Percentiles rank a stretch among this genome's conserved stretches.
These are phyloP conservation scores for Speoplatyrhinus poulsoni DNA, from an alignment of 2,113 vertebrate species.

Conservation along the genomic window DNA sequence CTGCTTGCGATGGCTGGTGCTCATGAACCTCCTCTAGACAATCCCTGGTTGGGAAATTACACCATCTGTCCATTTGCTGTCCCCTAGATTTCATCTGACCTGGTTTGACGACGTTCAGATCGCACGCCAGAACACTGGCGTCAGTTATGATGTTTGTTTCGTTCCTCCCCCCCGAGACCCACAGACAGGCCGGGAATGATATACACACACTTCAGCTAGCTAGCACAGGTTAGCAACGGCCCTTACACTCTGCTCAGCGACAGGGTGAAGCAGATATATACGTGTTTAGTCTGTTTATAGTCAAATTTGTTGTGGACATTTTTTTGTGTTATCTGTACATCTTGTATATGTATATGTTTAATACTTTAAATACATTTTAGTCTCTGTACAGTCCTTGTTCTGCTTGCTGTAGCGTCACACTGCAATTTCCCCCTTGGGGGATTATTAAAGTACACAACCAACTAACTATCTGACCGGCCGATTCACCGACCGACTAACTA, in stretches of 20 bases:
- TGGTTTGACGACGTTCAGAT: conserved; percentile 32
- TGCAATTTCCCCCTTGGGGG: too few relatives aligned
- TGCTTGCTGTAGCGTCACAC: too few relatives aligned
- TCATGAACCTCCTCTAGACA: neutral
- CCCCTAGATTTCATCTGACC: conserved; percentile 22
- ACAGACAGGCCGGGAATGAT: neutral
- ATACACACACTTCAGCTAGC: conserved; percentile 1
- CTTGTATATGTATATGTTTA: too few relatives aligned
- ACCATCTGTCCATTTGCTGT: neutral
- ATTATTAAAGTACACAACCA: too few relatives aligned
- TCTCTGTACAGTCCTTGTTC: too few relatives aligned
- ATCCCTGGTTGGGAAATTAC: neutral
- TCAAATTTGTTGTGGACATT: too few relatives aligned
- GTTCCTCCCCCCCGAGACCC: conserved; percentile 4
- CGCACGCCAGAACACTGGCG: conserved; percentile 26
- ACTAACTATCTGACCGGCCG: too few relatives aligned
- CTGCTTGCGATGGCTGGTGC: neutral
- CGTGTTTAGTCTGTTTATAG: too few relatives aligned
- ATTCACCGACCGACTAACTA: too few relatives aligned
- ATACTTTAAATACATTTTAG: too few relatives aligned
- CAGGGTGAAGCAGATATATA: too few relatives aligned
- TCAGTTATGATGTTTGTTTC: conserved; percentile 25
- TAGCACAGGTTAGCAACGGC: neutral
- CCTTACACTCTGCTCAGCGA: neutral
- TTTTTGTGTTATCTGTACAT: too few relatives aligned